phyloP scores from a whole-genome alignment of 2,888 invertebrate species.

The Cistogaster globosa region DNA sequence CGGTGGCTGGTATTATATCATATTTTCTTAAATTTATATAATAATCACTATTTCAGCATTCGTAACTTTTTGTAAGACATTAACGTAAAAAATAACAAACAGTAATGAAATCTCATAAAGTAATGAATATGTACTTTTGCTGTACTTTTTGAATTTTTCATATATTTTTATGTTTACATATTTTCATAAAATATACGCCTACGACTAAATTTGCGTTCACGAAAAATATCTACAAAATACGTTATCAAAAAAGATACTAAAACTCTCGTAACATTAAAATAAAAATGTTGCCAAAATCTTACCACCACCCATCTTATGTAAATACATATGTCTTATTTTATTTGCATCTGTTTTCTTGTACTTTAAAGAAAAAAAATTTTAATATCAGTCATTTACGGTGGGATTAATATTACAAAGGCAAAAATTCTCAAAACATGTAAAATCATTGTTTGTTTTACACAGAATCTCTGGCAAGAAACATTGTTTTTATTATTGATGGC shows the following conservation, averaged over 20 bases:
- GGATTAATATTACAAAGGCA: neutral
- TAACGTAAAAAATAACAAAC: no score
- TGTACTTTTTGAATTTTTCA: conserved; percentile 49
- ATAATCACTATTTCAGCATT: no score
- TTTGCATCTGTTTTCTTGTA: neutral
- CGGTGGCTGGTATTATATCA: no score
- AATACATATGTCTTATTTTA: neutral
- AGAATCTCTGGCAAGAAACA: neutral
- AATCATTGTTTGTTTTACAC: conserved; percentile 12
- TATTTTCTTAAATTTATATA: no score
- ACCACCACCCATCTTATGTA: no score
- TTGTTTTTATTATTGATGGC: conserved; percentile 49
- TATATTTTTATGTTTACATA: conserved; percentile 36
- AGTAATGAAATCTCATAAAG: neutral
- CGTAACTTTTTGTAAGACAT: no score
- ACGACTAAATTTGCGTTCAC: conserved; percentile 21
- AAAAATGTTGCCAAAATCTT: no score
- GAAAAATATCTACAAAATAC: conserved; percentile 10
- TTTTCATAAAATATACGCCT: conserved; percentile 53
- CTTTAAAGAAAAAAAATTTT: neutral
- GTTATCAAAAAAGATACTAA: neutral
- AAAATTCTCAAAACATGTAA: conserved; percentile 18
- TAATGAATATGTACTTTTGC: neutral
- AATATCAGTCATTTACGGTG: conserved; percentile 35
- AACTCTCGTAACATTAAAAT: no score